phyloP scores from a whole-genome alignment of 2,113 vertebrate genomes.

The Lamprologus sp. region DNA sequence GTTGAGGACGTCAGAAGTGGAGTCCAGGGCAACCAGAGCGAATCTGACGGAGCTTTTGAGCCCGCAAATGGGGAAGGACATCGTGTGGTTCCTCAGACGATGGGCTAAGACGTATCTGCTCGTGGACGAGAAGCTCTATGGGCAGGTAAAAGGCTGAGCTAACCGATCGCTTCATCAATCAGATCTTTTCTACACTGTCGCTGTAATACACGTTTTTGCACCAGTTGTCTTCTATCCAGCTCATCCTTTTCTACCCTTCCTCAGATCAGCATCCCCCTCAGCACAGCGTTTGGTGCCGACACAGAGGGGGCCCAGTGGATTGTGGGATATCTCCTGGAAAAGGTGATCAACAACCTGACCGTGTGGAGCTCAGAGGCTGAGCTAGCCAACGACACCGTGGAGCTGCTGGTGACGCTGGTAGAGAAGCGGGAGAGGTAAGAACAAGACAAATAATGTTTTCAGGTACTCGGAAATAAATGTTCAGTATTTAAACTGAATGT shows the following conservation, averaged over 20 bases:
- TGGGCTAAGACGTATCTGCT: constrained; percentile 97
- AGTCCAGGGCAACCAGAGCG: constrained; percentile 92
- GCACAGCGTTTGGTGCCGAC: constrained; percentile 92
- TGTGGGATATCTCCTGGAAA: constrained; percentile 97
- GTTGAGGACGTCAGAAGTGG: constrained; percentile 93
- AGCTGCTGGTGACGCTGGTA: constrained; percentile 93
- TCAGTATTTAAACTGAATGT: background rate
- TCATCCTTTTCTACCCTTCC: constrained; percentile 4
- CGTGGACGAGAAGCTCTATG: constrained; percentile 94
- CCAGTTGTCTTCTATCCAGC: background rate
- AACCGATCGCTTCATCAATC: background rate
- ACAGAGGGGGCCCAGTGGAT: constrained; percentile 98
- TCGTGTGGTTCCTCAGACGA: constrained; percentile 94
- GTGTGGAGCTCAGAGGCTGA: constrained; percentile 98
- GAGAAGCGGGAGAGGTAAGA: constrained; percentile 92
- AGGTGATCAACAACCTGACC: constrained; percentile 96
- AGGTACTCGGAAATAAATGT: background rate
- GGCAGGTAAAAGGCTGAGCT: constrained; percentile 66
- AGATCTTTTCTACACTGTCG: background rate
- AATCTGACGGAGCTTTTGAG: constrained; percentile 90
- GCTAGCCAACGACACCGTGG: constrained; percentile 94
- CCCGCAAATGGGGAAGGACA: constrained; percentile 98
- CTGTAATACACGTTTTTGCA: background rate
- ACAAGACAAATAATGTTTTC: background rate
- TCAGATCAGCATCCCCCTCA: constrained; percentile 93